Base-by-base conservation (phyloP, 2,797 vertebrate genomes). In the Poeciliopsis gracilis region DNA sequence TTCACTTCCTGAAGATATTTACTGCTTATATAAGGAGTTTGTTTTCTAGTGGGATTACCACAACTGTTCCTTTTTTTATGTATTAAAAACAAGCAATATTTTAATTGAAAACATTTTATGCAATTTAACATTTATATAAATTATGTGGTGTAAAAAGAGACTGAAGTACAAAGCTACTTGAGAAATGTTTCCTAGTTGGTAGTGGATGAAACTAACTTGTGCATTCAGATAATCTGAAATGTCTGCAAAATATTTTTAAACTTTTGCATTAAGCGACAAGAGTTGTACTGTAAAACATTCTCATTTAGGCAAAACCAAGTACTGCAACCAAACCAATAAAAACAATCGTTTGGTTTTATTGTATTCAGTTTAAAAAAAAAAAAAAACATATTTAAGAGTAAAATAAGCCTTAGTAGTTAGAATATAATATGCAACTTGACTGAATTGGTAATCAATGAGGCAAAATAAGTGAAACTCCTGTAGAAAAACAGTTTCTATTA, bases 1-100 rank as follows among this genome's bases (percentile, higher is more conserved):
- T 74, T 77, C 72, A 69, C 28, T 74, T 66, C 30, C 47, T 59
- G 43, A 73, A 38, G 13, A 53, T 43, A 43, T 75, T 61, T 20
- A 61, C 38, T 41, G 15, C 36, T 45, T 36, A 0, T 55, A 11
- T 47, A 20, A 1, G 36, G 4, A 41, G 6, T 73, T 67, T 38
- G 49, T 33, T 76, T 66, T 36, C 30, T 15, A 61, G 3, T 1
- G 28, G 23, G 9, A 20, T 11, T 12, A 63, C 28, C 33, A 38
- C 61, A 66, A 66, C 2, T 4, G 5, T 8, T 36, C 8, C 8
- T 66, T 23, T 66, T 57, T 57, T 57, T 6, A 28, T 30, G 6
- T 59, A 30, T 30, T 15, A 30, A 15, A 59, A 59, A 30, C 2
- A 59, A 59, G 11, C 8, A 30, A 59, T 55, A n/a, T 57, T 28